phyloP scores from a whole-genome alignment of 2,113 vertebrate genomes.

The Otus sunia region DNA sequence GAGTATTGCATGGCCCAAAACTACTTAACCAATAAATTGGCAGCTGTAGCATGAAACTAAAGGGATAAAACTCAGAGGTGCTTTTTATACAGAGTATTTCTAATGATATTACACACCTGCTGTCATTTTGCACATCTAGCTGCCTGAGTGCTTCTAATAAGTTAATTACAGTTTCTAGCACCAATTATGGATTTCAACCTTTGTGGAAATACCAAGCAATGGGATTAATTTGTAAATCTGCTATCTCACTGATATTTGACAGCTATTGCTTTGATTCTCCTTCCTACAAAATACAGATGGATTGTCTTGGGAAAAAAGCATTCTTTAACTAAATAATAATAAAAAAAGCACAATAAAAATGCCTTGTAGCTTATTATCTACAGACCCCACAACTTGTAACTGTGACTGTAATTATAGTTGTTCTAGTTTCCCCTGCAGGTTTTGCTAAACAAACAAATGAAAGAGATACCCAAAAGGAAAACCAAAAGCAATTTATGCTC shows the following conservation, averaged over 20 bases:
- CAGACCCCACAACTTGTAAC: conserved; percentile 42
- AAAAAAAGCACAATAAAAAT: conserved; percentile 60
- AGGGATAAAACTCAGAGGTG: conserved; percentile 55
- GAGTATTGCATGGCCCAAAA: conserved; percentile 61
- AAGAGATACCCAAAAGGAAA: conserved; percentile 75
- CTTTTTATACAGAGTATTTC: conserved; percentile 28
- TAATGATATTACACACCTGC: conserved; percentile 44
- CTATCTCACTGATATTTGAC: conserved; percentile 66
- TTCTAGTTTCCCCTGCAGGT: conserved; percentile 58
- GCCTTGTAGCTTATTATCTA: conserved; percentile 67
- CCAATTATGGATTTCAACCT: conserved; percentile 70
- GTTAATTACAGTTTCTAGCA: conserved; percentile 71
- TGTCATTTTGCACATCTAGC: conserved; percentile 30
- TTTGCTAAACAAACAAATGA: conserved; percentile 66
- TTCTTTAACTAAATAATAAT: conserved; percentile 61
- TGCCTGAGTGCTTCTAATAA: conserved; percentile 31
- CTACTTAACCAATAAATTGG: conserved; percentile 76
- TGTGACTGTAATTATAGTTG: conserved; percentile 67
- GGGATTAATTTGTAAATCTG: conserved; percentile 79
- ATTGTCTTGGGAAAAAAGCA: conserved; percentile 60
- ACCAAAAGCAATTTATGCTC: conserved; percentile 77
- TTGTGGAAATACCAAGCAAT: conserved; percentile 63
- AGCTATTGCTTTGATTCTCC: conserved; percentile 55
- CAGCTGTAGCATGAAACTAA: conserved; percentile 73
- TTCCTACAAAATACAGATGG: conserved; percentile 58